phyloP scores from a whole-genome alignment of 2,888 invertebrate species.

The Tenodera sinensis region DNA sequence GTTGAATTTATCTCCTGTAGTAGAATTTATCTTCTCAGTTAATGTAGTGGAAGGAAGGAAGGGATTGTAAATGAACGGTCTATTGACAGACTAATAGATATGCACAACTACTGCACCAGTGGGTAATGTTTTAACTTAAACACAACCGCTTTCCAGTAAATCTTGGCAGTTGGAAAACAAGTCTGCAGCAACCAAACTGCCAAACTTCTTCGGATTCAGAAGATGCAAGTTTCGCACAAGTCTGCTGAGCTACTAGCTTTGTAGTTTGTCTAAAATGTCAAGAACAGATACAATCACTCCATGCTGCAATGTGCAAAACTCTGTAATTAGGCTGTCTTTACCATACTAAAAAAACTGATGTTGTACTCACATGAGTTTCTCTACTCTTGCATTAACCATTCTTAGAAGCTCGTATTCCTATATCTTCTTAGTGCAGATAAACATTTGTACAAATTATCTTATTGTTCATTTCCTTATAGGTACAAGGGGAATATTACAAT shows the following conservation, averaged over 20 bases:
- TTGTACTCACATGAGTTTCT: too few relatives aligned
- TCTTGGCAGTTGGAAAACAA: not conserved
- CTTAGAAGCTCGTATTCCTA: too few relatives aligned
- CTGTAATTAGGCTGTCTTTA: too few relatives aligned
- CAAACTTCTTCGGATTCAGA: not conserved
- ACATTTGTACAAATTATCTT: too few relatives aligned
- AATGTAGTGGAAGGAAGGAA: not conserved
- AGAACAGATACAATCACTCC: not conserved
- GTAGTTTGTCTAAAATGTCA: not conserved
- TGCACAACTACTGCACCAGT: not conserved
- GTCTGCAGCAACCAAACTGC: not conserved
- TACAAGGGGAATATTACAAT: too few relatives aligned
- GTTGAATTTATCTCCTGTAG: not conserved
- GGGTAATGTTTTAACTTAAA: not conserved
- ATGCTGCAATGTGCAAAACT: too few relatives aligned
- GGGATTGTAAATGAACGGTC: not conserved
- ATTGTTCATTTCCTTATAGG: too few relatives aligned
- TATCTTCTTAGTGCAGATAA: too few relatives aligned
- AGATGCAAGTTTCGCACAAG: too few relatives aligned
- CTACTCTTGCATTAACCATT: too few relatives aligned
- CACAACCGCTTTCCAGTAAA: not conserved
- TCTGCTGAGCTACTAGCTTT: not conserved
- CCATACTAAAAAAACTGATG: too few relatives aligned
- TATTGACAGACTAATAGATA: not conserved
- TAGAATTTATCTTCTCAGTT: not conserved